Percentiles rank a stretch among this genome's conserved stretches.
These are phyloP conservation scores for Patagioenas fasciata DNA, from an alignment of 2,113 vertebrate species.

Conservation along the genomic window DNA sequence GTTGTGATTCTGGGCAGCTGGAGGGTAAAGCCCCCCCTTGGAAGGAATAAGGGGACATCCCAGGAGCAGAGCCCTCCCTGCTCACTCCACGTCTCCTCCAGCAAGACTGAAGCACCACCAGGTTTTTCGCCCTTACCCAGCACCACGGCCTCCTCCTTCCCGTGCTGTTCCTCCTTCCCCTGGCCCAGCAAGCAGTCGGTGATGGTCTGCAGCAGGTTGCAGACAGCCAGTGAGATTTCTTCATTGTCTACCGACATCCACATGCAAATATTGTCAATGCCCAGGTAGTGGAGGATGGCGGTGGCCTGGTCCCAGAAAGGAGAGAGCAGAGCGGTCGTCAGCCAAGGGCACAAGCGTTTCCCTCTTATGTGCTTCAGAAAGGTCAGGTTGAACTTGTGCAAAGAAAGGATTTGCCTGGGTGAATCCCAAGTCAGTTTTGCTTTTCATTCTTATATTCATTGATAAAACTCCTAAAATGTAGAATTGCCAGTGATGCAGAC, in stretches of 20 bases:
- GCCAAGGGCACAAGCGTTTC: neutral
- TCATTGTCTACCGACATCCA: slow-evolving; percentile 90
- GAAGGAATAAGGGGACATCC: neutral
- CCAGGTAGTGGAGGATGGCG: slow-evolving; percentile 84
- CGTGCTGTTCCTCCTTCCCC: slow-evolving; percentile 83
- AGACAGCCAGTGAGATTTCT: slow-evolving; percentile 87
- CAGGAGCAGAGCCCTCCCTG: neutral
- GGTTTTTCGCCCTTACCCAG: slow-evolving; percentile 75
- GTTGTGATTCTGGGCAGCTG: neutral
- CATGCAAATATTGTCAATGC: slow-evolving; percentile 85
- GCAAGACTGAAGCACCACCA: neutral
- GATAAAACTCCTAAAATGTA: neutral
- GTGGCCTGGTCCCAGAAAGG: slow-evolving; percentile 79
- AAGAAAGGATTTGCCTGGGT: neutral
- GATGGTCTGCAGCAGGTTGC: slow-evolving; percentile 90
- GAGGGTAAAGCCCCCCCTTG: neutral
- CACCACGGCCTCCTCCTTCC: slow-evolving; percentile 91
- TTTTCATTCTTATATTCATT: neutral
- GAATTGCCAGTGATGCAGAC: neutral
- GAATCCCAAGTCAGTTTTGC: neutral
- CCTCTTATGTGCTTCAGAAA: neutral
- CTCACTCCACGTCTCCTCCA: neutral
- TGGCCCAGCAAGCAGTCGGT: slow-evolving; percentile 87
- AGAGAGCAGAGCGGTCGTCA: neutral
- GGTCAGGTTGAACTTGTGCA: neutral